Percentiles rank a stretch among this genome's conserved stretches.
Evolutionary conservation across 2,797 vertebrate species (phyloP).

Genomic region (Epinephelus malabaricus): DNA sequence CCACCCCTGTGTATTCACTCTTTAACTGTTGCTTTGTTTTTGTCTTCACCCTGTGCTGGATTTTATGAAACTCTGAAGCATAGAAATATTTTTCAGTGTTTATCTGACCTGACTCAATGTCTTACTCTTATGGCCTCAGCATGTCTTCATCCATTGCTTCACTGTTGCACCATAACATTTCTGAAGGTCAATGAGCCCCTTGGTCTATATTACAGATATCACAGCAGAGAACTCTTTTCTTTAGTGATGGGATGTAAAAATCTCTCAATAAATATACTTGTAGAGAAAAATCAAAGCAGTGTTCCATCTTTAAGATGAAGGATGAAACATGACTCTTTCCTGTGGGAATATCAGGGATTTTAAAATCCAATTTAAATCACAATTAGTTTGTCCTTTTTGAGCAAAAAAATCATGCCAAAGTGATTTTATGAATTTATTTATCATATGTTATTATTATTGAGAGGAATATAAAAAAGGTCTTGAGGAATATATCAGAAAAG

Average conservation of each 20-base stretch:
- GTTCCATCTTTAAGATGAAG: background rate
- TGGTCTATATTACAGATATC: background rate
- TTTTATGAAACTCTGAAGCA: background rate
- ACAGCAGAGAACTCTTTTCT: conserved; percentile 13
- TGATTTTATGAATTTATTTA: background rate
- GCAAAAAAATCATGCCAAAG: background rate
- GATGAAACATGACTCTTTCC: background rate
- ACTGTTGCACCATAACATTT: conserved; percentile 41
- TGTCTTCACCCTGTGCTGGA: background rate
- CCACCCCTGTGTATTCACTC: too few relatives aligned
- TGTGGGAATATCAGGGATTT: background rate
- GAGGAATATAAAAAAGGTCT: too few relatives aligned
- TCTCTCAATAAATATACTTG: background rate
- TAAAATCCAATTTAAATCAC: background rate
- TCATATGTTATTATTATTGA: background rate
- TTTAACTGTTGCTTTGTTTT: too few relatives aligned
- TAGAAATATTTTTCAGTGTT: background rate
- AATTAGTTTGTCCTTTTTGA: background rate
- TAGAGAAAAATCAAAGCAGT: background rate
- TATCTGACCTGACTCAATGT: conserved; percentile 9
- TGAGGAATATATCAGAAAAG: too few relatives aligned
- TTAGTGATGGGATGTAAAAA: background rate
- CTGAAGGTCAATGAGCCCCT: conserved; percentile 30
- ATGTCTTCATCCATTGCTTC: conserved; percentile 32
- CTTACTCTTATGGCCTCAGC: conserved; percentile 2